Evolutionary conservation across 2,113 vertebrate genomes (phyloP), one percentile per base, ranked within the genome.

Genomic region (Anolis sagrei): DNA sequence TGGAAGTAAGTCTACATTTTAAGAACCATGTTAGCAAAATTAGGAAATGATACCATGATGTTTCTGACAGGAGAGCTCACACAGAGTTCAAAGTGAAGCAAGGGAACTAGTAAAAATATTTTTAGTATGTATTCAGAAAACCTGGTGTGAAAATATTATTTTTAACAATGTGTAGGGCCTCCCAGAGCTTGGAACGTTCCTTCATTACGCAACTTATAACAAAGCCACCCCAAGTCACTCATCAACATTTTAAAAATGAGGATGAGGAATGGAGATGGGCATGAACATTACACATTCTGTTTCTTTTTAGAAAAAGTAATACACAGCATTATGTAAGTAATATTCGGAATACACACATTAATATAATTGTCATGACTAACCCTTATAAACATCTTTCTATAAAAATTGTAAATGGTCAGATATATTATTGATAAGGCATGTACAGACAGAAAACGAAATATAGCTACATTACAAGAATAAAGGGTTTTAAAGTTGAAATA

Each of bases 381-480:
- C 11, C 19, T 5, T 44, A 74, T 75, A 39, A 39, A 25, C 8
- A 32, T 48, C 23, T 34, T 27, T 68, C n/a, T 51, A 6, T 68
- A 36, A 10, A 58, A 66, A 25, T 44, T n/a, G 76, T 48, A 16
- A 29, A n/a, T 1, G 21, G 51, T 25, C 3, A 58, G 0, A 69
- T 86, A 27, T 77, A 32, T 75, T 39, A 75, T 82, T 77, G 72
- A 80, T 25, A 81, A 8, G 18, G 51, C 29, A 27, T 76, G 23
- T 76, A 76, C 11, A 49, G 19, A 54, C 6, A 18, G 48, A 58
- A 48, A 14, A 54, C 32, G 21, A 29, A 79, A 79, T 79, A 2
- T 54, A 61, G 23, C 18, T n/a, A 27, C 1, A 0, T 29, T 72
- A 5, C 39, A 34, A 76, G 14, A 14, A 76, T 48, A 34, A 36